Evolutionary conservation across 37 sponge, comb jelly and placozoan genomes (phyloP).

Genomic region (Spongia lamella): DNA sequence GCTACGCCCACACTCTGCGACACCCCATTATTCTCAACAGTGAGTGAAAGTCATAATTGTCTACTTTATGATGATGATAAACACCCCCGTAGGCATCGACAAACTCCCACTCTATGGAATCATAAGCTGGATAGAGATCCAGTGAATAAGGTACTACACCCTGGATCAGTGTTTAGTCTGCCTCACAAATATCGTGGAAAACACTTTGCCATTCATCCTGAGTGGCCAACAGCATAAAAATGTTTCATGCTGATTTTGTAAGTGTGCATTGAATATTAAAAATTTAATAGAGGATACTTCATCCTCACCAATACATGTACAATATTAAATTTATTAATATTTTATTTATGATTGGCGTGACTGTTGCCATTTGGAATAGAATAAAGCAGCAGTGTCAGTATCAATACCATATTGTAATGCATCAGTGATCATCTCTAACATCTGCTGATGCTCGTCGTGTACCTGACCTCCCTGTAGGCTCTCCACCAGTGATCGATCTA

Average conservation of each 20-base stretch:
- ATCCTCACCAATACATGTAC: no score
- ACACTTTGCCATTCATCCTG: slow-evolving; percentile 75
- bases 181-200: slow-evolving; percentile 56
- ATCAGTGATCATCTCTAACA: slow-evolving; percentile 10
- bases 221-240: slow-evolving; percentile 82
- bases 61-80: no score
- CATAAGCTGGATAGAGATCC: no score
- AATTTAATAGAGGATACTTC: background rate
- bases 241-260: no score
- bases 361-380: slow-evolving; percentile 47
- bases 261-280: background rate
- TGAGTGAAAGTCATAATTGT: no score
- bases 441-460: slow-evolving; percentile 1
- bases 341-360: background rate
- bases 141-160: slow-evolving; percentile 7
- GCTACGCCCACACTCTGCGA: background rate
- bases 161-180: slow-evolving; percentile 49
- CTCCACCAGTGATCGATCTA: slow-evolving; percentile 38
- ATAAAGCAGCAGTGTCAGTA: slow-evolving; percentile 41
- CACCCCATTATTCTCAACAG: background rate
- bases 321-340: no score
- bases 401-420: slow-evolving; percentile 48
- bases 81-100: no score
- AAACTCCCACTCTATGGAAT: no score
- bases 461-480: slow-evolving; percentile 1